These are phyloP conservation scores for Hypsibius dujardini DNA, from an alignment of 1,140 invertebrate species.

Conservation along the genomic window DNA sequence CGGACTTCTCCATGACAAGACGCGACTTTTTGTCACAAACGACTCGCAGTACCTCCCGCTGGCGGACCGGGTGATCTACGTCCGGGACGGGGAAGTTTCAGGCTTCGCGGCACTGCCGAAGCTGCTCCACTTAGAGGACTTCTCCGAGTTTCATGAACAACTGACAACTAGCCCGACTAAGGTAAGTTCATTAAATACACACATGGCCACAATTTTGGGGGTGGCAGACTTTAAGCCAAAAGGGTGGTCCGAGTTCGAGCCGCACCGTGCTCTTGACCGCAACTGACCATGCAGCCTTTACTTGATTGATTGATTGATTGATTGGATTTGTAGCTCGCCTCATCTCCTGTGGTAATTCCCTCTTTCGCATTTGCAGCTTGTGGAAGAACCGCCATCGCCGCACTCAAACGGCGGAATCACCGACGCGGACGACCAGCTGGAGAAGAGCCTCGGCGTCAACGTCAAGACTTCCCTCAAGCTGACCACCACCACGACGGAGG, in stretches of 20 bases:
- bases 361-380: neutral
- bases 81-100: constrained; percentile 62
- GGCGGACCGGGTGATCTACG: constrained; percentile 65
- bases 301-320: too few relatives aligned
- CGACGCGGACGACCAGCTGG: neutral
- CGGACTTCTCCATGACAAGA: constrained; percentile 30
- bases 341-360: too few relatives aligned
- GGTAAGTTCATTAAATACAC: neutral
- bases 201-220: neutral
- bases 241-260: too few relatives aligned
- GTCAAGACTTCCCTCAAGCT: neutral
- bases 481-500: neutral
- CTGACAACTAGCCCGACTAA: neutral
- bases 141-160: neutral
- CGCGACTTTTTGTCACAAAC: constrained; percentile 68
- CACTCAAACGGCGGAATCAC: neutral
- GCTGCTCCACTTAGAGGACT: neutral
- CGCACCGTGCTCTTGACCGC: too few relatives aligned
- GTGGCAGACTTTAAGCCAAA: neutral
- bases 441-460: neutral
- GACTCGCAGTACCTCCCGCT: constrained; percentile 70
- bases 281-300: too few relatives aligned
- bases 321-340: too few relatives aligned
- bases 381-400: neutral
- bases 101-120: constrained; percentile 27